Percentiles rank a stretch among this genome's conserved stretches.
Evolutionary conservation across 2,113 vertebrate genomes (phyloP).

Genomic region (Daphoenositta chrysoptera): DNA sequence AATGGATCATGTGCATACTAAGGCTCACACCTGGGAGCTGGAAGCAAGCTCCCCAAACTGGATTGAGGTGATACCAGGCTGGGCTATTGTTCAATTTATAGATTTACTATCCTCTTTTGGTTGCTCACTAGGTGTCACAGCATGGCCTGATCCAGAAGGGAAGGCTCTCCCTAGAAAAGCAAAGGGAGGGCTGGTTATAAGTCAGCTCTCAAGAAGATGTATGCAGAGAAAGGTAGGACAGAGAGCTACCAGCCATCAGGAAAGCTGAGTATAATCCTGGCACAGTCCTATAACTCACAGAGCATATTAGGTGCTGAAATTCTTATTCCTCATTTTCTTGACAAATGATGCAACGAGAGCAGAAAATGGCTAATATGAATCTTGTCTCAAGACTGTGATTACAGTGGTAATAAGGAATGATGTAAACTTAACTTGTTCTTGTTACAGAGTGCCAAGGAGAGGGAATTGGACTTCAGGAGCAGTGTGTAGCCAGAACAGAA

Average conservation of each 20-base stretch:
- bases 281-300: constrained; percentile 29
- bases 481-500: not conserved
- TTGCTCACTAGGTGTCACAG: not conserved
- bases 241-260: not conserved
- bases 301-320: constrained; percentile 22
- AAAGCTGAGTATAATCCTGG: constrained; percentile 5
- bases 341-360: constrained; percentile 45
- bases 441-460: not conserved
- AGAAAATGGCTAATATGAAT: constrained; percentile 52
- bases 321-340: constrained; percentile 66
- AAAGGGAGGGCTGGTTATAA: not conserved
- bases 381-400: not conserved
- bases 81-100: not conserved
- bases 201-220: not conserved
- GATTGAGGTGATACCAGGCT: not conserved
- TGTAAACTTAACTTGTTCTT: not conserved
- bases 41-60: not conserved
- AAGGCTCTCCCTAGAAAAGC: not conserved
- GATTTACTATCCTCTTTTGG: not conserved
- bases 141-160: not conserved
- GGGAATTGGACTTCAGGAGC: not conserved
- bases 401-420: not conserved
- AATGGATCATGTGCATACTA: accelerated
- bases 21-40: not conserved
- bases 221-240: not conserved